A percentile compares a stretch with the other conserved stretches of the same genome.
phyloP scores from a whole-genome alignment of 1,140 invertebrate species.

The Manduca sexta region DNA sequence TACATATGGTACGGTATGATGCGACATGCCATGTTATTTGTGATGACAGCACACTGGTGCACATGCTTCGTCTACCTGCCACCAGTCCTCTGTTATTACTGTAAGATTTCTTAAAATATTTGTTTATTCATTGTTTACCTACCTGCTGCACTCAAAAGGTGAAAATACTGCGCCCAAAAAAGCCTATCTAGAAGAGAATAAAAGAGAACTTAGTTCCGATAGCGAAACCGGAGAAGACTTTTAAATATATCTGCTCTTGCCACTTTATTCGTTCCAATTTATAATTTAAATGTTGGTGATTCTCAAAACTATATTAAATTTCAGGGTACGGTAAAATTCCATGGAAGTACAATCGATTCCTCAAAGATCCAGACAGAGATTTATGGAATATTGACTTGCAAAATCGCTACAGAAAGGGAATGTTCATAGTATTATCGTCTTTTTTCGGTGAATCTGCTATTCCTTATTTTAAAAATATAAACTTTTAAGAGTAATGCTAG shows the following conservation, averaged over 20 bases:
- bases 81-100: slow-evolving; percentile 18
- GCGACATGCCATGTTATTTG: slow-evolving; percentile 10
- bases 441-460: slow-evolving; percentile 13
- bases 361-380: not conserved
- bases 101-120: too few species aligned
- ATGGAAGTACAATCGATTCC: slow-evolving; percentile 8
- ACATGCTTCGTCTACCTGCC: slow-evolving; percentile 24
- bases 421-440: slow-evolving; percentile 10
- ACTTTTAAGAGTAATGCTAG: too few species aligned
- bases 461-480: not conserved
- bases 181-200: too few species aligned
- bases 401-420: slow-evolving; percentile 10
- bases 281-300: too few species aligned
- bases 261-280: too few species aligned
- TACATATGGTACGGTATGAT: slow-evolving; percentile 19
- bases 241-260: too few species aligned
- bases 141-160: too few species aligned
- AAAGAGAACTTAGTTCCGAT: too few species aligned
- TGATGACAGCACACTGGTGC: slow-evolving; percentile 20
- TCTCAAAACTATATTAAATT: not conserved
- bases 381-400: not conserved
- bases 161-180: too few species aligned
- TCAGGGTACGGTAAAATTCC: slow-evolving; percentile 15
- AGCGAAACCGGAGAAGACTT: too few species aligned
- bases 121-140: too few species aligned